Base-by-base conservation (phyloP, 2,113 vertebrate genomes). In the Pampusana beccarii region DNA sequence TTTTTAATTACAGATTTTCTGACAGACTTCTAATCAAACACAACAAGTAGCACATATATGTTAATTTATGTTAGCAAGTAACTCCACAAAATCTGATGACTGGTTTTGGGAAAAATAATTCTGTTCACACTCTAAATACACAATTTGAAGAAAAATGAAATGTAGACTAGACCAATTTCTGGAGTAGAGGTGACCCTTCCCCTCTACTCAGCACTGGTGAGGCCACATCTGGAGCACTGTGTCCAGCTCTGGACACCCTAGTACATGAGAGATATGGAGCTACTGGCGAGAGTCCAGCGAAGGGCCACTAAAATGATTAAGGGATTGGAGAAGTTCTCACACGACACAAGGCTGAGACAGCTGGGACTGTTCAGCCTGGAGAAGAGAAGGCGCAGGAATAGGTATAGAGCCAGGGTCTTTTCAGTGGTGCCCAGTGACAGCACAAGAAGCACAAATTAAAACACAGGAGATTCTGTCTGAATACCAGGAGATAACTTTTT, bases 1-100 rank as follows among this genome's bases (percentile, higher is more conserved):
- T 21, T 67, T 87, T 56, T 75, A 24, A 90, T 17, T 18, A 0
- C 7, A 21, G 6, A 64, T 40, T 75, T 58, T 75, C 46, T 34
- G 20, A 11, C 2, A 72, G 34, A 36, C 10, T 61, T 74, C 38
- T 58, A 51, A 77, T 33, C 14, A 44, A 40, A 31, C 10, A 5
- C 7, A 44, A 1, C 11, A 66, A 60, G 44, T 14, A 28, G 23
- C 0, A 0, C 16, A 34, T 9, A 20, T 7, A 29, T 0, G 2
- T 38, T 58, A 29, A 46, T 58, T 58, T 26, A 31, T 1, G 0
- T n/a, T 36, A 34, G 36, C n/a, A 40, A 40, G 9, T 13, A 88
- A 81, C 13, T 61, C 64, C 58, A 77, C 29, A 44, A 56, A 61
- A 88, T 23, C 26, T 31, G 14, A 36, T 34, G 10, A 26, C 14